A percentile compares a stretch with the other conserved stretches of the same genome.
phyloP scores from a whole-genome alignment of 2,113 vertebrate species.

The Arizona elegans region DNA sequence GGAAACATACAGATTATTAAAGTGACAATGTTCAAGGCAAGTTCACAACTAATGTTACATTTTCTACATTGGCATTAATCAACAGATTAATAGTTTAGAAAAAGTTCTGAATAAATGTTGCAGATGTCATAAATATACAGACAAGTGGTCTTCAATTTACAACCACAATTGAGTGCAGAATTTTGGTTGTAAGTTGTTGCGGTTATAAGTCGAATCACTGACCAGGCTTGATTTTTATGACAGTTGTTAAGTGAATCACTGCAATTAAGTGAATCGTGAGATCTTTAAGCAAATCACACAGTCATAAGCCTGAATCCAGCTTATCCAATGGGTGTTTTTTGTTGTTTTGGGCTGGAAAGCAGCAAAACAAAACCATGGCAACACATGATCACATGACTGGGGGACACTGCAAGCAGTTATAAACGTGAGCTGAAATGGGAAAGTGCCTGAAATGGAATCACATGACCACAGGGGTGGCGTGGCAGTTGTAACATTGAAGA shows the following conservation, averaged over 20 bases:
- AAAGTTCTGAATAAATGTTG: constrained; percentile 42
- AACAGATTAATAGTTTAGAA: constrained; percentile 27
- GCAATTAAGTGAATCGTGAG: neutral
- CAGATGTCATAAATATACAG: constrained; percentile 20
- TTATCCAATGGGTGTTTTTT: neutral
- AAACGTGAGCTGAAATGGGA: neutral
- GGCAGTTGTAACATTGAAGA: neutral
- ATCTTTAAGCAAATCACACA: neutral
- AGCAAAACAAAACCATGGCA: neutral
- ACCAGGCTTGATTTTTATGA: neutral
- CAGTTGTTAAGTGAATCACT: neutral
- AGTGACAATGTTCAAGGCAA: neutral
- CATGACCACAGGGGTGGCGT: neutral
- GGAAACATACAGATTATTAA: neutral
- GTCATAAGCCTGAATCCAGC: neutral
- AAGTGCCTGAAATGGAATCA: neutral
- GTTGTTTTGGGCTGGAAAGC: neutral
- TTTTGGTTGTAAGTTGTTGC: neutral
- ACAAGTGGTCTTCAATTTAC: neutral
- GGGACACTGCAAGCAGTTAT: neutral
- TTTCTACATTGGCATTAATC: neutral
- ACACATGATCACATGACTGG: neutral
- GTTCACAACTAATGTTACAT: neutral
- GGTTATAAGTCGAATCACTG: neutral
- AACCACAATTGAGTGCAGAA: neutral